Conservation (phyloP, 2,888 invertebrate genomes). For the Bellardia bayeri region DNA sequence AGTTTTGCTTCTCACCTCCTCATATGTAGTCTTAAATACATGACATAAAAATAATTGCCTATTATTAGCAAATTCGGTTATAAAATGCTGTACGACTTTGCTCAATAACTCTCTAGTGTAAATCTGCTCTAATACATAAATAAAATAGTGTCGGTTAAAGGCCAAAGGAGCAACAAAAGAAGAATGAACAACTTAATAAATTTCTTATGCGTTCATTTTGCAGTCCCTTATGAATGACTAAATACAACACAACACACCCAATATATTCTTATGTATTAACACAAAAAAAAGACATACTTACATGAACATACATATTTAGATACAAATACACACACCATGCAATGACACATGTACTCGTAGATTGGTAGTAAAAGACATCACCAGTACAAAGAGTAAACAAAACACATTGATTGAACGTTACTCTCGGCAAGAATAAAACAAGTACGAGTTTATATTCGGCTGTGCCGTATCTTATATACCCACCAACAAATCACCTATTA, state of each 20-base stretch:
- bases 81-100: not conserved
- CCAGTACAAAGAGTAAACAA: conserved; percentile 1
- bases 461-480: too few species aligned
- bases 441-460: too few species aligned
- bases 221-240: conserved; percentile 31
- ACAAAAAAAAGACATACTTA: not conserved
- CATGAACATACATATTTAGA: not conserved
- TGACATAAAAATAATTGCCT: conserved; percentile 29
- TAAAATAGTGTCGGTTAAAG: conserved; percentile 17
- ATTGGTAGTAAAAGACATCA: too few species aligned
- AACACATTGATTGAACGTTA: conserved; percentile 48
- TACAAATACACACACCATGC: not conserved
- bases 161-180: not conserved
- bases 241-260: conserved; percentile 30
- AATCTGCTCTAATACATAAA: conserved; percentile 22
- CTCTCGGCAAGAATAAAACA: not conserved
- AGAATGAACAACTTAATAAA: conserved; percentile 27
- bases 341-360: not conserved
- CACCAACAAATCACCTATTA: too few species aligned
- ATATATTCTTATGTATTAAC: not conserved
- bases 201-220: conserved; percentile 32
- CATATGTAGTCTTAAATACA: conserved; percentile 5
- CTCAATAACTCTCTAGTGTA: conserved; percentile 10
- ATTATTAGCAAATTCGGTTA: conserved; percentile 28
- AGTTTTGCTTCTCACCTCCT: too few species aligned